Conservation (phyloP, 2,888 invertebrate genomes). For the Ophion obscuratus region DNA sequence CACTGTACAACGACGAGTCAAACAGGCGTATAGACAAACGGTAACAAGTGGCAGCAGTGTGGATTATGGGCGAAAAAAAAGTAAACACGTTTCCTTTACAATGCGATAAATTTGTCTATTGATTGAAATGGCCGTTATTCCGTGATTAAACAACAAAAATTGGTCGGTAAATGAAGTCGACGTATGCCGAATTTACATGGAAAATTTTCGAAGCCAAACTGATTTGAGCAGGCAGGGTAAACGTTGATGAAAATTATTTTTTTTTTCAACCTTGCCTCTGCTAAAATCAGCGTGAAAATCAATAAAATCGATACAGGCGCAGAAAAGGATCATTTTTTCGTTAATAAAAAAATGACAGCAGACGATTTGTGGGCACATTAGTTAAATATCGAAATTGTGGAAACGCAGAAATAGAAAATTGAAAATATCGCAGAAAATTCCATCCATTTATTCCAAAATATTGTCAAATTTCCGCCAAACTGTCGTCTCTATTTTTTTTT, state of each 20-base stretch:
- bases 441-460: not conserved
- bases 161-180: not conserved
- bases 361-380: not conserved
- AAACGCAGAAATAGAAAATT: not conserved
- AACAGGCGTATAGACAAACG: not conserved
- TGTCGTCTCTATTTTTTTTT: not conserved
- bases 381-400: not conserved
- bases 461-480: not conserved
- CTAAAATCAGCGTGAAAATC: not conserved
- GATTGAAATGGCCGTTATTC: not conserved
- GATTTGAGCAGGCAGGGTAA: not conserved
- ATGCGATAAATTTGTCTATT: not conserved
- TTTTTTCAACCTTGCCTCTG: not conserved
- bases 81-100: not conserved
- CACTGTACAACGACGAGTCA: constrained; percentile 1
- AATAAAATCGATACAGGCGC: not conserved
- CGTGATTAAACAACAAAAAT: not conserved
- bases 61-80: not conserved
- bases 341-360: not conserved
- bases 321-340: not conserved
- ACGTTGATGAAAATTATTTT: not conserved
- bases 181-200: no score
- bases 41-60: constrained; percentile 11
- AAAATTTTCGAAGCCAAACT: not conserved
- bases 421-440: not conserved